Conservation (phyloP, 2,113 vertebrate species). For the Echinops telfairi region DNA sequence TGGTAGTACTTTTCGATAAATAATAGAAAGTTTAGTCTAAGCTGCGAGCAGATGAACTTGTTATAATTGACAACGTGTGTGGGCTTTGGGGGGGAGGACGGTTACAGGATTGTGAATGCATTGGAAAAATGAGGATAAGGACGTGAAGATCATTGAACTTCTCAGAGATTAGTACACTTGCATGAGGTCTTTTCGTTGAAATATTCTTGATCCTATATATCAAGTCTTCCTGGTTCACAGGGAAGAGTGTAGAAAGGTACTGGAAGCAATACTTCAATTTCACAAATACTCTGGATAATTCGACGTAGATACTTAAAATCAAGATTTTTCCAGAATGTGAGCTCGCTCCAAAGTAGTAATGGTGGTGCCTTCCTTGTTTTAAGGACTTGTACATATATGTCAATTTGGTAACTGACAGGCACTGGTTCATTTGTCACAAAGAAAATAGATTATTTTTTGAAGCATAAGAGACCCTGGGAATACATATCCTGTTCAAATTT, state of each 20-base stretch:
- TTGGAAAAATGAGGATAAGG: conserved; percentile 24
- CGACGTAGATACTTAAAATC: neutral
- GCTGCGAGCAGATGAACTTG: neutral
- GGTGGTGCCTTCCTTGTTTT: neutral
- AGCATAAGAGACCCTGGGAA: neutral
- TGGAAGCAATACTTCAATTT: neutral
- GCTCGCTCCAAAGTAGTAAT: neutral
- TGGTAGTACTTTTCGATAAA: neutral
- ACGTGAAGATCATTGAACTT: neutral
- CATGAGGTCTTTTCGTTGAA: neutral
- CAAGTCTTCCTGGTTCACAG: neutral
- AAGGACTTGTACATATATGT: neutral
- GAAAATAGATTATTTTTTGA: neutral
- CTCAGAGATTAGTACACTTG: neutral
- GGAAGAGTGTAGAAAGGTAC: neutral
- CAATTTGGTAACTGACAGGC: neutral
- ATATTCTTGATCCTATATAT: neutral
- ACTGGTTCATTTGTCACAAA: neutral
- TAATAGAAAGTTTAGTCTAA: neutral
- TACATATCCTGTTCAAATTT: neutral
- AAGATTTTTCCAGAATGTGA: neutral
- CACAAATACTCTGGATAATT: neutral
- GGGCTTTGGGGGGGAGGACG: neutral
- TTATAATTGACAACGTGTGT: neutral
- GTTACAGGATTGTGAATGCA: neutral